Evolutionary conservation across 2,888 invertebrate genomes (phyloP).

Genomic region (Sthenelais limicola): DNA sequence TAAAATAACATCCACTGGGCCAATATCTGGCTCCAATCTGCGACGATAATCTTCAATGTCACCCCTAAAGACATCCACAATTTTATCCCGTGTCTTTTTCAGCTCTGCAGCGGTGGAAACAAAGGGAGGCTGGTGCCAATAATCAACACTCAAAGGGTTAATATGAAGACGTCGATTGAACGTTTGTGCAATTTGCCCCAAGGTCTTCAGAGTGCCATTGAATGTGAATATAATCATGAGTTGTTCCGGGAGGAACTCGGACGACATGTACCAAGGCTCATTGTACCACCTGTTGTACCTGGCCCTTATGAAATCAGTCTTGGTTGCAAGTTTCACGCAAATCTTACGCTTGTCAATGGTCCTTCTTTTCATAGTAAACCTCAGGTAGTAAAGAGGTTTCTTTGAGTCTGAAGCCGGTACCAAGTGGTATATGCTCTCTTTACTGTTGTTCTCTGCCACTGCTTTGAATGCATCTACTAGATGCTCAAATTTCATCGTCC

Average conservation of each 20-base stretch:
- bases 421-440: slow-evolving; percentile 20
- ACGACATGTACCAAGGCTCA: slow-evolving; percentile 28
- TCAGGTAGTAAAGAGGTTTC: slow-evolving; percentile 26
- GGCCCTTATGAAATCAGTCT: slow-evolving; percentile 26
- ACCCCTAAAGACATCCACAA: slow-evolving; percentile 23
- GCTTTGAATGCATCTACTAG: slow-evolving; percentile 20
- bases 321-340: slow-evolving; percentile 20
- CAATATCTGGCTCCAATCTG: slow-evolving; percentile 26
- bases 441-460: background rate
- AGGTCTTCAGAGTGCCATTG: slow-evolving; percentile 32
- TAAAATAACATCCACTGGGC: slow-evolving; percentile 20
- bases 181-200: slow-evolving; percentile 24
- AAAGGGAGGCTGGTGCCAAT: slow-evolving; percentile 28
- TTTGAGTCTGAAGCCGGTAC: background rate
- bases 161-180: slow-evolving; percentile 23
- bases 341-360: slow-evolving; percentile 27
- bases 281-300: slow-evolving; percentile 34
- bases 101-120: slow-evolving; percentile 24
- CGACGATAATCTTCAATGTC: slow-evolving; percentile 28
- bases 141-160: slow-evolving; percentile 16
- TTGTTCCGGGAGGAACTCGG: slow-evolving; percentile 28
- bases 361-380: slow-evolving; percentile 30
- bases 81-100: slow-evolving; percentile 21
- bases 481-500: slow-evolving; percentile 27
- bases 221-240: slow-evolving; percentile 27